Percentiles rank a stretch among this genome's conserved stretches.
These are phyloP conservation scores for Drosophila rhopaloa DNA, from an alignment of 1,140 invertebrate species.

Conservation along the genomic window DNA sequence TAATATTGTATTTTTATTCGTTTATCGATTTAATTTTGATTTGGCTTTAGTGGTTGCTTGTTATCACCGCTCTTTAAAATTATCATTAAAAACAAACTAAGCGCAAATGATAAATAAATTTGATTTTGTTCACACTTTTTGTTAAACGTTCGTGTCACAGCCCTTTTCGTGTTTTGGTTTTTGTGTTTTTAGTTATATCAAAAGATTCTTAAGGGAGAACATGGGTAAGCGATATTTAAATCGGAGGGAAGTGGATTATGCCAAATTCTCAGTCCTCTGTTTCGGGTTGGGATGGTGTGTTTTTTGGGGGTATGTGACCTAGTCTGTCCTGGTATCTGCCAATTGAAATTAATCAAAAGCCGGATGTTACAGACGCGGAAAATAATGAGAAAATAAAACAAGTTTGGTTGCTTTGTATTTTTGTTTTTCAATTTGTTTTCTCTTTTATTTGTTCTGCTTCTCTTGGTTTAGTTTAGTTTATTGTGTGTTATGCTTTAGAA, in stretches of 20 bases:
- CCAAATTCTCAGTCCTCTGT: slow-evolving; percentile 61
- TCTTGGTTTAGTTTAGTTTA: slow-evolving; percentile 48
- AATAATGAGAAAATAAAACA: slow-evolving; percentile 72
- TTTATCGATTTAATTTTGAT: slow-evolving; percentile 78
- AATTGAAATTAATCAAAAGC: slow-evolving; percentile 51
- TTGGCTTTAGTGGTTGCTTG: slow-evolving; percentile 73
- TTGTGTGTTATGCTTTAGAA: slow-evolving; percentile 70
- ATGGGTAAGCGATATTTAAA: slow-evolving; percentile 27
- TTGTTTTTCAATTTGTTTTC: slow-evolving; percentile 65
- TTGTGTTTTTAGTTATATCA: slow-evolving; percentile 50
- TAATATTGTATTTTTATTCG: slow-evolving; percentile 52
- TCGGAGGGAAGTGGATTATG: slow-evolving; percentile 21
- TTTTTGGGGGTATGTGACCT: slow-evolving; percentile 13
- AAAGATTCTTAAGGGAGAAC: slow-evolving; percentile 28
- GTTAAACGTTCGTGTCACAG: slow-evolving; percentile 76
- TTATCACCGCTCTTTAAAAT: slow-evolving; percentile 72
- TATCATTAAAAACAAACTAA: slow-evolving; percentile 38
- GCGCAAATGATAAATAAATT: slow-evolving; percentile 55
- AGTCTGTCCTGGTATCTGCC: slow-evolving; percentile 59
- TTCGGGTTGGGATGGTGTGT: slow-evolving; percentile 22
- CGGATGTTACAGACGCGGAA: slow-evolving; percentile 35
- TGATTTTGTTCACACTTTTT: slow-evolving; percentile 66
- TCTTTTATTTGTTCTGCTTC: slow-evolving; percentile 71
- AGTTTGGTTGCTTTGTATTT: slow-evolving; percentile 63
- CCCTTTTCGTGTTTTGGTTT: slow-evolving; percentile 64